Conservation (phyloP, 2,113 vertebrate species). For the Dasyornis broadbenti region DNA sequence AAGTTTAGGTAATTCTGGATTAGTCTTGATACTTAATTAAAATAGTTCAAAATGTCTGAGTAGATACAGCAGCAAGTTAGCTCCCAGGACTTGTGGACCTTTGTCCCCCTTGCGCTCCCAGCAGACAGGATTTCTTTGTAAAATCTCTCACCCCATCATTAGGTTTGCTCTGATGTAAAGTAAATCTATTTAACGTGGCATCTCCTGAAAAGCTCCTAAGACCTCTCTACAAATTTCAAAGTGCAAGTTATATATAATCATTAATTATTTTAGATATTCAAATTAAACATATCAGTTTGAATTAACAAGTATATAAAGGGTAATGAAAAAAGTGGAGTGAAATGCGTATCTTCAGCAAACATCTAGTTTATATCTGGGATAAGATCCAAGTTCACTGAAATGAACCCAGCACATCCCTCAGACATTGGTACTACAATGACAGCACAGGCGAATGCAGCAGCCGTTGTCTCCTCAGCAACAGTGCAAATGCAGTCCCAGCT, state of each 20-base stretch:
- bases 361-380: neutral
- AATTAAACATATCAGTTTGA: neutral
- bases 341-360: neutral
- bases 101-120: accelerated
- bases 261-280: neutral
- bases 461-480: neutral
- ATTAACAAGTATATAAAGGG: neutral
- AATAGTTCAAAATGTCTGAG: neutral
- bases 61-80: neutral
- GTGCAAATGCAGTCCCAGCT: neutral
- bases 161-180: neutral
- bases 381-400: neutral
- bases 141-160: neutral
- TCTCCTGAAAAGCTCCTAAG: neutral
- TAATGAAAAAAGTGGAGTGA: neutral
- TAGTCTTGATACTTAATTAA: neutral
- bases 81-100: neutral
- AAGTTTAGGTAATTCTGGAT: neutral
- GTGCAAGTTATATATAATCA: neutral
- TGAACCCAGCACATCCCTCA: neutral
- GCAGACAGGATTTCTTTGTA: neutral
- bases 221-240: neutral
- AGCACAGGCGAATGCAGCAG: neutral
- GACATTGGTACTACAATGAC: neutral
- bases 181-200: neutral